Conservation (phyloP, 1,140 invertebrate genomes). For the Coelopa frigida region DNA sequence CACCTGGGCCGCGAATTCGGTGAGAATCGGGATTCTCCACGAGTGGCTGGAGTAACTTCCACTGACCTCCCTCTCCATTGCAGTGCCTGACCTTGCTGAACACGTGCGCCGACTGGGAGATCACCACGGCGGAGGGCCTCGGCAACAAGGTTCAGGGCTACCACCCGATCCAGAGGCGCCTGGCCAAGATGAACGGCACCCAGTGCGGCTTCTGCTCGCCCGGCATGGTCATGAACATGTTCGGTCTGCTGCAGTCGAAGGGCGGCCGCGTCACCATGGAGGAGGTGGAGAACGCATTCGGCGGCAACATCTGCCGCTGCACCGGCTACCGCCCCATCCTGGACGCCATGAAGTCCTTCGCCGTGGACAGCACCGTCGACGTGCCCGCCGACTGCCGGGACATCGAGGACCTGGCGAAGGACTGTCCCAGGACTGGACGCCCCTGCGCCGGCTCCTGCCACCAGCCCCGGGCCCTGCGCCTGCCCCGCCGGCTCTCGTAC, state of each 20-base stretch:
- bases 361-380: conserved; percentile 61
- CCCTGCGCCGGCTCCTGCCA: neutral
- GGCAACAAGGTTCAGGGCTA: conserved; percentile 59
- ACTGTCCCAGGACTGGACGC: conserved; percentile 43
- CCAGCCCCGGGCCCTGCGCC: neutral
- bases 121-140: conserved; percentile 69
- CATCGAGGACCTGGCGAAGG: conserved; percentile 50
- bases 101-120: conserved; percentile 61
- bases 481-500: neutral
- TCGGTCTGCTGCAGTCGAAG: conserved; percentile 49
- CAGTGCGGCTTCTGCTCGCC: conserved; percentile 73
- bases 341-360: conserved; percentile 65
- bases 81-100: conserved; percentile 60
- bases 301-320: conserved; percentile 74
- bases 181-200: conserved; percentile 61
- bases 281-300: conserved; percentile 61
- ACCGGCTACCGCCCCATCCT: conserved; percentile 76
- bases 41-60: too few relatives aligned
- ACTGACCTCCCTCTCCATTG: too few relatives aligned
- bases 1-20: too few relatives aligned
- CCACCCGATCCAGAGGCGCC: conserved; percentile 55
- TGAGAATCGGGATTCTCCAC: too few relatives aligned
- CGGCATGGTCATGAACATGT: conserved; percentile 76
- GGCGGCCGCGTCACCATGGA: conserved; percentile 48
- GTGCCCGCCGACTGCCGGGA: conserved; percentile 69